phyloP scores from a whole-genome alignment of 2,113 vertebrate species.

The Clarias macrocephalus region DNA sequence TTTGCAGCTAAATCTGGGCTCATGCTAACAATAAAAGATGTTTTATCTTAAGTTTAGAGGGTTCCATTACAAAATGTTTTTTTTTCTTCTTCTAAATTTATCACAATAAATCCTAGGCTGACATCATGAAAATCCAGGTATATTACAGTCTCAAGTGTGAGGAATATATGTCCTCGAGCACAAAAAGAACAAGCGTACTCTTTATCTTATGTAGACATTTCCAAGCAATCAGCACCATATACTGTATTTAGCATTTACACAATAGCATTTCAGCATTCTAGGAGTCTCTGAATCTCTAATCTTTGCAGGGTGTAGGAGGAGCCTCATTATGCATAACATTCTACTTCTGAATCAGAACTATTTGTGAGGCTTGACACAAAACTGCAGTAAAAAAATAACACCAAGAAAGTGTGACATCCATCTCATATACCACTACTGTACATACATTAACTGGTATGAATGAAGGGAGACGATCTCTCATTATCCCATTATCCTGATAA shows the following conservation, averaged over 20 bases:
- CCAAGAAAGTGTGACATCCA: background rate
- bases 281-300: slow-evolving; percentile 32
- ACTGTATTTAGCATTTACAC: background rate
- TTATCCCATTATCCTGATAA: slow-evolving; percentile 7
- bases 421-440: slow-evolving; percentile 20
- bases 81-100: background rate
- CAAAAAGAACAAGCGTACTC: background rate
- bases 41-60: background rate
- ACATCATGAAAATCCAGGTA: background rate
- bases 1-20: background rate
- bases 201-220: background rate
- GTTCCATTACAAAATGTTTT: background rate
- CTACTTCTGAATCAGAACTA: slow-evolving; percentile 36
- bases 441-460: background rate
- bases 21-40: background rate
- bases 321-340: slow-evolving; percentile 49
- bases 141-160: background rate
- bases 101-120: background rate
- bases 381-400: background rate
- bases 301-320: background rate
- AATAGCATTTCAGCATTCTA: slow-evolving; percentile 25
- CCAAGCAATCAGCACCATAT: no score
- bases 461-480: background rate
- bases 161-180: background rate
- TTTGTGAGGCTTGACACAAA: slow-evolving; percentile 12